Conservation (phyloP, 2,888 invertebrate species). For the Caradrina clavipalpis region DNA sequence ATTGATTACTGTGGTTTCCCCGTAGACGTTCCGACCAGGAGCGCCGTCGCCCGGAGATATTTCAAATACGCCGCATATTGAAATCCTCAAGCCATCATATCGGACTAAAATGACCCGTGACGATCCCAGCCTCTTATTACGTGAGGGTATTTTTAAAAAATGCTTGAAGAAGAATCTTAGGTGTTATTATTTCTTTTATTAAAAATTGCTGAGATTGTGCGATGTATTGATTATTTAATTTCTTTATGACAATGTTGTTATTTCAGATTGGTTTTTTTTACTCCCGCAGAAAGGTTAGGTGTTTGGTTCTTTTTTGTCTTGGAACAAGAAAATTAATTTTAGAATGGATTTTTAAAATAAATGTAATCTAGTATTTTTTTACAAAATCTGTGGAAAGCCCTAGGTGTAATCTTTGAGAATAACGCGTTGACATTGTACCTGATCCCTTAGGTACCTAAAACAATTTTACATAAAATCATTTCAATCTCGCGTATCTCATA, state of each 20-base stretch:
- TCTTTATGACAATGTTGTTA: slow-evolving; percentile 8
- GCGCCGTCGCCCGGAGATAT: slow-evolving; percentile 80
- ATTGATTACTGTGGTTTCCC: slow-evolving; percentile 79
- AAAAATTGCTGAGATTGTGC: slow-evolving; percentile 62
- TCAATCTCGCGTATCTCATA: background rate
- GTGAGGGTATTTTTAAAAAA: slow-evolving; percentile 71
- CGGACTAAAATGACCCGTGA: slow-evolving; percentile 81
- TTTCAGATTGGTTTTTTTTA: background rate
- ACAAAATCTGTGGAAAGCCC: background rate
- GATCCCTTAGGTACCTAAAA: no score
- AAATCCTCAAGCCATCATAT: slow-evolving; percentile 84
- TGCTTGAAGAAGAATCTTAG: slow-evolving; percentile 51
- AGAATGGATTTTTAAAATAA: no score
- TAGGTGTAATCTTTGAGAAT: background rate
- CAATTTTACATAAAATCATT: no score
- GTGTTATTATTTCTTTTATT: slow-evolving; percentile 65
- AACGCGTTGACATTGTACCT: background rate
- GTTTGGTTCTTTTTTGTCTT: no score
- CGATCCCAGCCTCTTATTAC: slow-evolving; percentile 73
- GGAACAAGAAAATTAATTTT: background rate
- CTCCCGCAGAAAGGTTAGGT: no score
- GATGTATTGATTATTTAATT: slow-evolving; percentile 30
- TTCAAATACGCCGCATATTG: slow-evolving; percentile 88
- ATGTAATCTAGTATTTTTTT: no score
- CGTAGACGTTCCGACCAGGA: slow-evolving; percentile 71